Evolutionary conservation across 30 jellyfish, hydroid and myxozoan species (phyloP), one percentile per base, ranked within the genome.

Genomic region (Clytia hemisphaerica): DNA sequence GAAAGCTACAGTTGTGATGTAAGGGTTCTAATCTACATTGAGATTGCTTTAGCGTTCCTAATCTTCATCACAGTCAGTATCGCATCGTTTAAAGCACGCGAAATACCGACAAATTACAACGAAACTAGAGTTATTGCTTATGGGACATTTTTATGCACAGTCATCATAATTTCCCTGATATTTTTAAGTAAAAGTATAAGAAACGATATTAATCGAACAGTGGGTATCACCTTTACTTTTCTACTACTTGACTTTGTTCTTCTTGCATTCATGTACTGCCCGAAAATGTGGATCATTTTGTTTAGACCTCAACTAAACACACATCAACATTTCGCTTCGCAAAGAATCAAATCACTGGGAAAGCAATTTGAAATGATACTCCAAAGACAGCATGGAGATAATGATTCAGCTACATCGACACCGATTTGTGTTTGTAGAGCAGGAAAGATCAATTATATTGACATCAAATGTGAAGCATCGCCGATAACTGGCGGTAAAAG

Each of bases 91-190:
- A 72, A 72, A 29, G 79, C 79, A 0, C 37, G 79, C 6, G 45
- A 66, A 66, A 24, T 66, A 66, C 79, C 79, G 15, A 36, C 38
- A 44, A 18, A 21, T 37, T 66, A 66, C 72, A 66, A 66, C 42
- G 79, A 66, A 33, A 1, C 79, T 22, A 37, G 73, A 22, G 38
- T 37, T 28, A 66, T 42, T 14, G 45, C 73, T 3, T 35, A 37
- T 45, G 79, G 73, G 0, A 66, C 45, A 45, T 66, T 66, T 57
- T 28, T 45, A 0, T 21, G 44, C 7, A 57, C 19, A 38, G 30
- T 33, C 14, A n/a, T 45, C 19, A 1, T 57, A n/a, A 21, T 57
- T 15, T 22, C 30, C 0, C 7, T 57, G n/a, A n/a, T 57, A 28
- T 45, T 45, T 7, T 57, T 57, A 0, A n/a, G 30, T 18, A 25